Conservation (phyloP, 2,113 vertebrate genomes). For the Abramis brama region DNA sequence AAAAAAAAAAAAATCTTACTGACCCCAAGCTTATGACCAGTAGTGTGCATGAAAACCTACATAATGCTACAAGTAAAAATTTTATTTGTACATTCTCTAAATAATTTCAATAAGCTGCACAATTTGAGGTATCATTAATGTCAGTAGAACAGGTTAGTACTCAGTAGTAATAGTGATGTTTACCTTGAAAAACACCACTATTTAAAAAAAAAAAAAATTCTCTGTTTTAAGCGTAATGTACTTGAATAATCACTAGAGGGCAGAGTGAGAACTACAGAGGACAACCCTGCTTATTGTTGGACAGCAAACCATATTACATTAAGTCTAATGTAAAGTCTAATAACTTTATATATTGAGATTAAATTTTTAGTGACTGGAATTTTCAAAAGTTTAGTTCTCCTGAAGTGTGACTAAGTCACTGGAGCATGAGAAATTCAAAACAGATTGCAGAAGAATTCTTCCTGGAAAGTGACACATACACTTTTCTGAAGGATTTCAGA, state of each 20-base stretch:
- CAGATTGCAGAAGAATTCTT: neutral
- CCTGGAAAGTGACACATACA: neutral
- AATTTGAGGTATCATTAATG: neutral
- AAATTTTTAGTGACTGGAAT: neutral
- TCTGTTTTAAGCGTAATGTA: neutral
- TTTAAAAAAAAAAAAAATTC: no score
- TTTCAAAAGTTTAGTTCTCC: neutral
- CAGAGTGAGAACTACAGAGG: neutral
- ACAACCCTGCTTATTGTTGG: neutral
- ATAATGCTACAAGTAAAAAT: neutral
- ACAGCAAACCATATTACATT: neutral
- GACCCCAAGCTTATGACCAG: neutral
- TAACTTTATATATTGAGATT: neutral
- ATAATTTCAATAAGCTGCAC: neutral
- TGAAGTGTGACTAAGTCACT: neutral
- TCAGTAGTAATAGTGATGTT: neutral
- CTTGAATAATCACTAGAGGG: conserved; percentile 2
- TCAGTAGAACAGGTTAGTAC: neutral
- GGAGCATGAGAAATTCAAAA: neutral
- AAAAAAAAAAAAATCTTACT: no score
- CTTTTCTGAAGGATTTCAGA: neutral
- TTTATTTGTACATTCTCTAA: neutral
- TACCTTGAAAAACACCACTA: neutral
- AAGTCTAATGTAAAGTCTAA: neutral
- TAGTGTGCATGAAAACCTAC: neutral